phyloP scores from a whole-genome alignment of 1,140 invertebrate genomes.

The Drosophila gunungcola region DNA sequence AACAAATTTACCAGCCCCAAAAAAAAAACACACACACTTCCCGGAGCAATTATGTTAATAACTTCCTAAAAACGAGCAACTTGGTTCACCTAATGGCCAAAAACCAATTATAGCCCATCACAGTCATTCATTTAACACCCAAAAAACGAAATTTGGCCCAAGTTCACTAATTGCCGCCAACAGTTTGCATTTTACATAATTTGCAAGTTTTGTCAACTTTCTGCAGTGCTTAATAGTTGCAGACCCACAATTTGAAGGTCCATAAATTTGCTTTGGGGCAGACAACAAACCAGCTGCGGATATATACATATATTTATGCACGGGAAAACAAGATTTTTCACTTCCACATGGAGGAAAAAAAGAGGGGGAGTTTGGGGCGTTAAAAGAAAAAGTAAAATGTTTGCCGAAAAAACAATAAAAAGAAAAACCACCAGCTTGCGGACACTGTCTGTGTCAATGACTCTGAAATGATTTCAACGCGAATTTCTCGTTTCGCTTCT shows the following conservation, averaged over 20 bases:
- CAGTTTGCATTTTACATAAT: slow-evolving; percentile 59
- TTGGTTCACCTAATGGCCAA: slow-evolving; percentile 27
- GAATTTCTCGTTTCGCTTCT: slow-evolving; percentile 70
- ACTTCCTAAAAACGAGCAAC: slow-evolving; percentile 35
- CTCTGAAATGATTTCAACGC: slow-evolving; percentile 78
- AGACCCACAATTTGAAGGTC: slow-evolving; percentile 46
- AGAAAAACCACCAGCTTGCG: slow-evolving; percentile 37
- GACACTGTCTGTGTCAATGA: slow-evolving; percentile 70
- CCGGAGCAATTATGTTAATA: slow-evolving; percentile 39
- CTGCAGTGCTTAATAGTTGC: slow-evolving; percentile 26
- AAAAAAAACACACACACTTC: slow-evolving; percentile 13
- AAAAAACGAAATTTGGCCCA: slow-evolving; percentile 37
- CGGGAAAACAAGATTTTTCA: slow-evolving; percentile 70
- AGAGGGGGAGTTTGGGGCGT: slow-evolving; percentile 42
- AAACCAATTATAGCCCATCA: slow-evolving; percentile 51
- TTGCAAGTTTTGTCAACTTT: slow-evolving; percentile 71
- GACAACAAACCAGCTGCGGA: slow-evolving; percentile 34
- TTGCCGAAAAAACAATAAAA: slow-evolving; percentile 62
- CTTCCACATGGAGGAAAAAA: slow-evolving; percentile 21
- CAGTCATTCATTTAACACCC: slow-evolving; percentile 34
- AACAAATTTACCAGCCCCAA: slow-evolving; percentile 3
- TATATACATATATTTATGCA: slow-evolving; percentile 10
- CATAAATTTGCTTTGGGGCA: slow-evolving; percentile 43
- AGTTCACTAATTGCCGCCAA: slow-evolving; percentile 60
- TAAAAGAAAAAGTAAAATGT: slow-evolving; percentile 79